A percentile compares a stretch with the other conserved stretches of the same genome.
Evolutionary conservation across 2,797 vertebrate species (phyloP).

Genomic region (Enteromius unitaeniatus): DNA sequence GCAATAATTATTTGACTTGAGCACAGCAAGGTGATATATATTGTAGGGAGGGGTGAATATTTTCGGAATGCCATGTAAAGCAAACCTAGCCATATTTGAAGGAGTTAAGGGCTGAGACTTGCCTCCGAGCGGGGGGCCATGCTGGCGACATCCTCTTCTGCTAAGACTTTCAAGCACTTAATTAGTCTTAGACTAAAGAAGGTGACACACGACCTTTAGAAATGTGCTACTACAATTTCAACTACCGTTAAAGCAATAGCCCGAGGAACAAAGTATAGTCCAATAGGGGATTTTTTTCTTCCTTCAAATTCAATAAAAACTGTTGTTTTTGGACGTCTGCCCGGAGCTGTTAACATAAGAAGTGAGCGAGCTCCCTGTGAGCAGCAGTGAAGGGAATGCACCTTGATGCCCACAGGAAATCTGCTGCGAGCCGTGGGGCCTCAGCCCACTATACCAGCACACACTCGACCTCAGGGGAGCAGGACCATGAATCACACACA

Average conservation of each 20-base stretch:
- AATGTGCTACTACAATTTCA: constrained; percentile 76
- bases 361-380: constrained; percentile 60
- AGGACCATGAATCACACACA: not conserved
- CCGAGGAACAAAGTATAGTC: constrained; percentile 53
- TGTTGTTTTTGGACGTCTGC: constrained; percentile 75
- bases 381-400: constrained; percentile 51
- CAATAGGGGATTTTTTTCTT: constrained; percentile 44
- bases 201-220: constrained; percentile 70
- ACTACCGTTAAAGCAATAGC: constrained; percentile 63
- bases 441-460: constrained; percentile 57
- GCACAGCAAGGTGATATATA: not conserved
- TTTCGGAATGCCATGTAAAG: constrained; percentile 22
- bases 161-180: constrained; percentile 65
- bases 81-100: constrained; percentile 33
- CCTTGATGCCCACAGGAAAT: constrained; percentile 74
- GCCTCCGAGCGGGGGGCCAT: constrained; percentile 35
- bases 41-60: not conserved
- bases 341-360: constrained; percentile 72
- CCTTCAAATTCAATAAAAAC: constrained; percentile 67
- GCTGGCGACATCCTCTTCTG: constrained; percentile 37
- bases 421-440: constrained; percentile 60
- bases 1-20: not conserved
- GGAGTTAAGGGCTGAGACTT: constrained; percentile 51
- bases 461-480: constrained; percentile 35
- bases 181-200: constrained; percentile 67